Percentiles rank a stretch among this genome's conserved stretches.
Conservation (phyloP, 2,113 vertebrate genomes). For the Nematolebias whitei region DNA sequence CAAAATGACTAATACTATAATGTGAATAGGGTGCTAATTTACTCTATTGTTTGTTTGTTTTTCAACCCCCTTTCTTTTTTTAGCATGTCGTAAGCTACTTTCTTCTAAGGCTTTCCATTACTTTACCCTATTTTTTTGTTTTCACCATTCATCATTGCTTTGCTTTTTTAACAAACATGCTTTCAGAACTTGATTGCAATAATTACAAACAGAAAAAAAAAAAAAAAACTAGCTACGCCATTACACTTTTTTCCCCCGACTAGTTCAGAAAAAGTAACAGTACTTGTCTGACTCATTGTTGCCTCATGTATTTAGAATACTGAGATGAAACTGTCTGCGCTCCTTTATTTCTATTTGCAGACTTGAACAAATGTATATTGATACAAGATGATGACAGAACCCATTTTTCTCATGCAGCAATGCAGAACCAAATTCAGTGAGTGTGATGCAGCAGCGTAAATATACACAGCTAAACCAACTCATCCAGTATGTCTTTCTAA, state of each 20-base stretch:
- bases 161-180: conserved; percentile 69
- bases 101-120: conserved; percentile 20
- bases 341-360: conserved; percentile 2
- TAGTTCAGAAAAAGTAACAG: conserved; percentile 16
- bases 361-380: neutral
- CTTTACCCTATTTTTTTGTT: conserved; percentile 41
- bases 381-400: neutral
- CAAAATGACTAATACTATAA: too few species aligned
- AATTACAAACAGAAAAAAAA: conserved; percentile 56
- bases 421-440: neutral
- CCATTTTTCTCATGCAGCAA: neutral
- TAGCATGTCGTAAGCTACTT: conserved; percentile 4
- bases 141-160: conserved; percentile 42
- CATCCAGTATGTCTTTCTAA: neutral
- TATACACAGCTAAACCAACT: neutral
- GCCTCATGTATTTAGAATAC: neutral
- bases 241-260: conserved; percentile 20
- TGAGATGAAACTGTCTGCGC: conserved; percentile 4
- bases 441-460: neutral
- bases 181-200: conserved; percentile 51
- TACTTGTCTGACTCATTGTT: neutral
- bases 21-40: too few species aligned
- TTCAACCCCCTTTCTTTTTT: too few species aligned
- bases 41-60: too few species aligned
- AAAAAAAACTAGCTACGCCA: conserved; percentile 55